phyloP scores from a whole-genome alignment of 2,113 vertebrate species.

The Brachirus orientalis region DNA sequence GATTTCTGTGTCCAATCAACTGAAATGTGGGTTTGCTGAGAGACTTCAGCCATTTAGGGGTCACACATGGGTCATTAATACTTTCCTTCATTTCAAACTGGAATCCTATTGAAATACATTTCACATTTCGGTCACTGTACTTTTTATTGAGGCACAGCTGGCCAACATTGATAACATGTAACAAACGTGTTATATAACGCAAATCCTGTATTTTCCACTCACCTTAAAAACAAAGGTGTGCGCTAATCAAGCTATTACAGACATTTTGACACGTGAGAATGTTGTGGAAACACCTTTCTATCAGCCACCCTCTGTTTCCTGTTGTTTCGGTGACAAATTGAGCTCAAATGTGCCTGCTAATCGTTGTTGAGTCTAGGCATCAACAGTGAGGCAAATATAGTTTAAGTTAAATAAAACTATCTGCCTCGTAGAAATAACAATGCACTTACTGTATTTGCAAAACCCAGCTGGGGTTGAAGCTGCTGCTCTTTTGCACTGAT shows the following conservation, averaged over 20 bases:
- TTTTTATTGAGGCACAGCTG: no score
- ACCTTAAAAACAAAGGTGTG: conserved; percentile 66
- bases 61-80: neutral
- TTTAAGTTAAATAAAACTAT: conserved; percentile 55
- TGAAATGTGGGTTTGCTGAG: neutral
- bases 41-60: conserved; percentile 2
- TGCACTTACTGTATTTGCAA: conserved; percentile 41
- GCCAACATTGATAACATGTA: conserved; percentile 8
- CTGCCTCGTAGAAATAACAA: conserved; percentile 55
- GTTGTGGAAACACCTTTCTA: conserved; percentile 78
- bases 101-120: no score
- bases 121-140: no score
- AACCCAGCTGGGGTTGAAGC: conserved; percentile 43
- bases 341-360: conserved; percentile 79
- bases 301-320: conserved; percentile 79
- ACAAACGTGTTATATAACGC: conserved; percentile 22
- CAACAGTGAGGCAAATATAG: conserved; percentile 48
- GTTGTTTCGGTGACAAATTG: conserved; percentile 78
- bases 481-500: conserved; percentile 42
- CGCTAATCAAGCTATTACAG: conserved; percentile 63
- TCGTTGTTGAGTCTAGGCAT: conserved; percentile 71
- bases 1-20: conserved; percentile 12
- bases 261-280: conserved; percentile 71
- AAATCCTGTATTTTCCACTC: conserved; percentile 42
- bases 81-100: neutral